Percentiles rank a stretch among this genome's conserved stretches.
Evolutionary conservation across 2,888 invertebrate genomes (phyloP).

Genomic region (Rotaria macrura): DNA sequence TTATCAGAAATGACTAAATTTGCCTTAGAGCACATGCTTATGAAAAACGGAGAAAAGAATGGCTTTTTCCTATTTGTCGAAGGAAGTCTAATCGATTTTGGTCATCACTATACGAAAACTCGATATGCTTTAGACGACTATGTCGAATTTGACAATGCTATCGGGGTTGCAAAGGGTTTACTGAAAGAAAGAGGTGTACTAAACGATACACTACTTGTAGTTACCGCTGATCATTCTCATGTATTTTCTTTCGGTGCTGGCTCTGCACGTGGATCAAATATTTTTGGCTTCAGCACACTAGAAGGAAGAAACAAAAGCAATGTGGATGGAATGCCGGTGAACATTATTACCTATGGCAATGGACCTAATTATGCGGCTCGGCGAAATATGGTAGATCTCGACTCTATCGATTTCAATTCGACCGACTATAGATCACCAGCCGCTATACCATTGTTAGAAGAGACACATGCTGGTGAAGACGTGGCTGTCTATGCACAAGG

Average conservation of each 20-base stretch:
- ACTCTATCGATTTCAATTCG: neutral
- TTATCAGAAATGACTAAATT: slow-evolving; percentile 26
- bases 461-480: slow-evolving; percentile 59
- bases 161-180: slow-evolving; percentile 9
- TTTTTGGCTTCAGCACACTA: slow-evolving; percentile 22
- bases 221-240: slow-evolving; percentile 33
- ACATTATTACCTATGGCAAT: slow-evolving; percentile 30
- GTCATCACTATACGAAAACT: slow-evolving; percentile 28
- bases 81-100: slow-evolving; percentile 31
- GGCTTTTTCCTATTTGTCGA: slow-evolving; percentile 30
- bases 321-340: neutral
- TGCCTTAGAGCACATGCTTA: slow-evolving; percentile 21
- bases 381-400: neutral
- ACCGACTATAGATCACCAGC: slow-evolving; percentile 38
- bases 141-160: slow-evolving; percentile 32
- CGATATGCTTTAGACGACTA: slow-evolving; percentile 27
- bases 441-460: slow-evolving; percentile 37
- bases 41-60: slow-evolving; percentile 15
- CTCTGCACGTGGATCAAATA: slow-evolving; percentile 21
- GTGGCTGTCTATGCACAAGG: slow-evolving; percentile 74
- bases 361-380: slow-evolving; percentile 12
- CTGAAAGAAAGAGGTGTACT: neutral
- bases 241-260: slow-evolving; percentile 32
- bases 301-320: neutral
- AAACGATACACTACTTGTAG: slow-evolving; percentile 23